Percentiles rank a stretch among this genome's conserved stretches.
Conservation (phyloP, 2,888 invertebrate genomes). For the Andrena flavipes region DNA sequence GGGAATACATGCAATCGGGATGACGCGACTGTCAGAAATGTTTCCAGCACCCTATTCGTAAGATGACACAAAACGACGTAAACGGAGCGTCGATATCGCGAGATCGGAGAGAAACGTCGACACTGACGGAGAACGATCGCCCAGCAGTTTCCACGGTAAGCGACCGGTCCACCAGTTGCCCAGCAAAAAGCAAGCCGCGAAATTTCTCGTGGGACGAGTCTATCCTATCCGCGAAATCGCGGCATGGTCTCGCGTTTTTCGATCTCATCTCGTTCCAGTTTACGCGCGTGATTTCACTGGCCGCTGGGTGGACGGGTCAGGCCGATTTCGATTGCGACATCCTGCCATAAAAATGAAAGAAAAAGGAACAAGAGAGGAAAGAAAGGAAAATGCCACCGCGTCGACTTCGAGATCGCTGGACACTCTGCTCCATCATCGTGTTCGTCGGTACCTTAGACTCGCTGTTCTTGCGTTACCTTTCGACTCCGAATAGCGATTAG, state of each 20-base stretch:
- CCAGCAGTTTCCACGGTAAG: conserved; percentile 23
- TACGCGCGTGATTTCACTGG: conserved; percentile 66
- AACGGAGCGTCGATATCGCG: background rate
- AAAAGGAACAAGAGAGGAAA: conserved; percentile 2
- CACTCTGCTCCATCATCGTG: conserved; percentile 25
- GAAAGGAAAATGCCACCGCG: conserved; percentile 2
- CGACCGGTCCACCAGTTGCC: conserved; percentile 4
- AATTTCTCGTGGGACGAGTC: conserved; percentile 24
- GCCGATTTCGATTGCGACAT: conserved; percentile 62
- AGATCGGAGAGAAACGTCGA: background rate
- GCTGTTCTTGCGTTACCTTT: conserved; percentile 55
- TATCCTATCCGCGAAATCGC: conserved; percentile 50
- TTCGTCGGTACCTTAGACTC: conserved; percentile 31
- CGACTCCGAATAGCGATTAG: conserved; percentile 32
- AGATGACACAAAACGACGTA: background rate
- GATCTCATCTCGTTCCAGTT: conserved; percentile 67
- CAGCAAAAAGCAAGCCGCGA: conserved; percentile 25
- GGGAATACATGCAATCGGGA: background rate
- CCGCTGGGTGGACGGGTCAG: conserved; percentile 40
- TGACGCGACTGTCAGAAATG: conserved; percentile 1
- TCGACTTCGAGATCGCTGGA: background rate
- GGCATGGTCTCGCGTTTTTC: conserved; percentile 48
- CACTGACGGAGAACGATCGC: background rate
- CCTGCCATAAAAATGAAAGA: conserved; percentile 18
- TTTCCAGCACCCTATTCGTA: background rate